These are phyloP conservation scores for Corvus moneduloides DNA, from an alignment of 2,113 vertebrate species.

Conservation along the genomic window DNA sequence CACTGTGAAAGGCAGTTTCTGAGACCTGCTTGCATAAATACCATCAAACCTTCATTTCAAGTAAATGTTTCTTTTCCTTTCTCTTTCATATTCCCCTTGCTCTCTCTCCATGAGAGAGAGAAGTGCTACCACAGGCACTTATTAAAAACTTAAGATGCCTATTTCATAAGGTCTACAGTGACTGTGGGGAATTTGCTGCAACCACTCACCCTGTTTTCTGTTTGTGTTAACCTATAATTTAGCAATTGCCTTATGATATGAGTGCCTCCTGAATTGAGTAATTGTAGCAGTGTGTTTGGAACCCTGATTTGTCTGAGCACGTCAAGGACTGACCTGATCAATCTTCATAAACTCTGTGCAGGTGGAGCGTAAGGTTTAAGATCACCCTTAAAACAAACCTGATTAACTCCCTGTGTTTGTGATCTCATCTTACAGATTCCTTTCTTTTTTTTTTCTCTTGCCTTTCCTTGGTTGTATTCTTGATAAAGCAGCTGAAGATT, in stretches of 20 bases:
- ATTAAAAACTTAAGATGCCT: neutral
- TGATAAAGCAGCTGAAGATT: neutral
- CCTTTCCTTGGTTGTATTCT: neutral
- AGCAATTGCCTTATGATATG: neutral
- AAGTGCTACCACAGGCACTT: neutral
- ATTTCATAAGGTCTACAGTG: neutral
- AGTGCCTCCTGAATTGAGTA: neutral
- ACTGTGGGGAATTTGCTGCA: neutral
- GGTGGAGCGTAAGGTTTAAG: neutral
- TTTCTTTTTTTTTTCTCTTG: neutral
- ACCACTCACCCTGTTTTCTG: neutral
- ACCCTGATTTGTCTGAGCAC: neutral
- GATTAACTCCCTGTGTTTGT: neutral
- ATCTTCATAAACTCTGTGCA: neutral
- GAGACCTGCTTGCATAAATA: neutral
- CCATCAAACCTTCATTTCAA: neutral
- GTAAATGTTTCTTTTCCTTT: neutral
- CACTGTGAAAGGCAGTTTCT: neutral
- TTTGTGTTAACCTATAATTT: neutral
- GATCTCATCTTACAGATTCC: neutral
- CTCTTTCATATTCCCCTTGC: neutral
- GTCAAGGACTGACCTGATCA: neutral
- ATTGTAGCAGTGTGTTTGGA: neutral
- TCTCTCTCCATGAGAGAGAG: neutral
- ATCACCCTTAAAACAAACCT: neutral